Evolutionary conservation across 2,888 invertebrate species (phyloP), one percentile per base, ranked within the genome.

Genomic region (Coelinius sp.): DNA sequence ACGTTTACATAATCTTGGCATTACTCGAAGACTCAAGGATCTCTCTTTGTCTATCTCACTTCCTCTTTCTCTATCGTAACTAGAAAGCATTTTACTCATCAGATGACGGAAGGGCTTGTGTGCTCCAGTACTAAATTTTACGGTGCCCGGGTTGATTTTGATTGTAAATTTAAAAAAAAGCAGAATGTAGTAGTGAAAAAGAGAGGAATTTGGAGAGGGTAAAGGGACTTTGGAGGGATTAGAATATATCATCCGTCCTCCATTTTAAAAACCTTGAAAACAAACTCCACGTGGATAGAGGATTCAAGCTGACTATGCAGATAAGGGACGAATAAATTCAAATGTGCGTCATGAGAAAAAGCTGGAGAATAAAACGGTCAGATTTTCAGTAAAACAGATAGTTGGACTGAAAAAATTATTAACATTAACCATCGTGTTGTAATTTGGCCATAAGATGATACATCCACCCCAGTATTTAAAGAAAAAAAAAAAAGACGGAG

Each of bases 1-100:
- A 82, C 82, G 83, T 83, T 84, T 85, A 83, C 83, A 84, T 85
- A 85, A 84, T 84, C 84, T 83, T 82, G 80, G 80, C 79, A 83
- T 82, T 83, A 83, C 79, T 83, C 78, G 80, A 59, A 56, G 27
- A 75, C 78, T 80, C 76, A 78, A 79, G n/a, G 78, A 78, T 74
- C 27, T 53, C 53, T 44, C 52, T 63, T 59, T 65, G 24, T 24
- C 63, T 59, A 41, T 10, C 35, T 10, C 7, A n/a, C 41, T 62
- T 41, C 35, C 7, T 41, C 41, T 62, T 41, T 12, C 46, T 46
- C 35, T 20, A 38, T 53, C 53, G 41, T 41, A 38, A 38, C 35
- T 62, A n/a, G 31, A 31, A 59, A 25, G 27, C 62, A 14, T 35
- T 62, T 14, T 38, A 5, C 20, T 22, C 10, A 3, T 17, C 24